Evolutionary conservation across 37 sponge, comb jelly and placozoan genomes (phyloP).

Genomic region (Amphimedon queenslandica): DNA sequence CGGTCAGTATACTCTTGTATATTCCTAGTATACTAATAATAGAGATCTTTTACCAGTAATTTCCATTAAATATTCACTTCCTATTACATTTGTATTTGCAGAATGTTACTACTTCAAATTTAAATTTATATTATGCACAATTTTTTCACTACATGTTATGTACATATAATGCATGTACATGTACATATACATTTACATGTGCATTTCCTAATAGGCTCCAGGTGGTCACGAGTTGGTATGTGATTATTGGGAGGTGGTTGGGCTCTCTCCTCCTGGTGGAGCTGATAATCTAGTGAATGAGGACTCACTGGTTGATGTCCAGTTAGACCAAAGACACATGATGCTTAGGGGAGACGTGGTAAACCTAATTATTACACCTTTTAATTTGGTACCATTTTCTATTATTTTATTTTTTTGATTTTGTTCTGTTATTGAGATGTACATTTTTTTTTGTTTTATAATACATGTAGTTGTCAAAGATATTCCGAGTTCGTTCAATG

Average conservation of each 20-base stretch:
- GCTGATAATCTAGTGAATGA: constrained; percentile 90
- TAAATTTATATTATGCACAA: too few relatives aligned
- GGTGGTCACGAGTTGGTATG: constrained; percentile 91
- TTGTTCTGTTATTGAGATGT: background rate
- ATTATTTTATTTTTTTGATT: too few relatives aligned
- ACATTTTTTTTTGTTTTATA: background rate
- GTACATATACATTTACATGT: background rate
- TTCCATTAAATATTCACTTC: too few relatives aligned
- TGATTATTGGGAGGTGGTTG: constrained; percentile 97
- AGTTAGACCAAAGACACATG: constrained; percentile 90
- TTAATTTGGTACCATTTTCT: too few relatives aligned
- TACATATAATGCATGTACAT: too few relatives aligned
- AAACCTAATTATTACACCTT: too few relatives aligned
- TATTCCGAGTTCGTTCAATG: constrained; percentile 68
- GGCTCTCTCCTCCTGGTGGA: constrained; percentile 89
- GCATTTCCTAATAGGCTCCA: constrained; percentile 71
- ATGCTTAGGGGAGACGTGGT: constrained; percentile 92
- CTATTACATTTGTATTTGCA: too few relatives aligned
- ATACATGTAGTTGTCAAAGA: constrained; percentile 61
- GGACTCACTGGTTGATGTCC: constrained; percentile 74
- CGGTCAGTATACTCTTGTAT: too few relatives aligned
- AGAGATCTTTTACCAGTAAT: too few relatives aligned
- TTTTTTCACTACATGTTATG: too few relatives aligned
- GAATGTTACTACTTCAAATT: too few relatives aligned
- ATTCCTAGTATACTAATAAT: too few relatives aligned